A percentile compares a stretch with the other conserved stretches of the same genome.
Evolutionary conservation across 2,797 vertebrate species (phyloP).

Genomic region (Centropyge bicolor): DNA sequence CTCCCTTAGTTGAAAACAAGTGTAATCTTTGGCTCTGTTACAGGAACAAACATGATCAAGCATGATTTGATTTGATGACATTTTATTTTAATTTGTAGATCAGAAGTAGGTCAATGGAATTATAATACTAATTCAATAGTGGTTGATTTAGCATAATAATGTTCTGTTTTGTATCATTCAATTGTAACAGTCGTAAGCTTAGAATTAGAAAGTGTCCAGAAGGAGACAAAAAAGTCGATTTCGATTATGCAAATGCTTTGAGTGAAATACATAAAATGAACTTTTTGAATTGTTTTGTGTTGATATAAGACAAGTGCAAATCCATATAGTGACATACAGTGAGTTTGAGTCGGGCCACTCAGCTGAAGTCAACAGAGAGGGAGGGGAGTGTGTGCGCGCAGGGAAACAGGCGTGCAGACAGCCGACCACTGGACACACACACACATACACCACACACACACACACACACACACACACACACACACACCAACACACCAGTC

Average conservation of each 20-base stretch:
- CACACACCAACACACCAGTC: conserved; percentile 59
- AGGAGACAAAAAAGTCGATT: fast-evolving
- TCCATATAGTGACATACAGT: conserved; percentile 18
- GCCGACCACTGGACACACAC: conserved; percentile 55
- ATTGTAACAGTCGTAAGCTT: not conserved
- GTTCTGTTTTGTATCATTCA: not conserved
- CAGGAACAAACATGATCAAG: not conserved
- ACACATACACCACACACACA: too few species aligned
- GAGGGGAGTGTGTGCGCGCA: conserved; percentile 71
- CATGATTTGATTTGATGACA: not conserved
- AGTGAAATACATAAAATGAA: not conserved
- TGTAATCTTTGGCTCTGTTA: not conserved
- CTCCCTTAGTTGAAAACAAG: too few species aligned
- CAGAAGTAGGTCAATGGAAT: too few species aligned
- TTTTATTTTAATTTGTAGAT: not conserved
- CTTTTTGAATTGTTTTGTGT: not conserved
- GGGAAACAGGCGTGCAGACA: conserved; percentile 70
- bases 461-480: too few species aligned
- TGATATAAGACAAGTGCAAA: not conserved
- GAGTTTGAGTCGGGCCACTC: conserved; percentile 57
- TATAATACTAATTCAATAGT: not conserved
- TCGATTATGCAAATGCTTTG: not conserved
- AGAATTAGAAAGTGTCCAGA: not conserved
- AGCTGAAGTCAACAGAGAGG: conserved; percentile 71
- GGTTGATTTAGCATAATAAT: not conserved